A percentile compares a stretch with the other conserved stretches of the same genome.
phyloP scores from a whole-genome alignment of 2,113 vertebrate species.

The Hepsetus odoe region DNA sequence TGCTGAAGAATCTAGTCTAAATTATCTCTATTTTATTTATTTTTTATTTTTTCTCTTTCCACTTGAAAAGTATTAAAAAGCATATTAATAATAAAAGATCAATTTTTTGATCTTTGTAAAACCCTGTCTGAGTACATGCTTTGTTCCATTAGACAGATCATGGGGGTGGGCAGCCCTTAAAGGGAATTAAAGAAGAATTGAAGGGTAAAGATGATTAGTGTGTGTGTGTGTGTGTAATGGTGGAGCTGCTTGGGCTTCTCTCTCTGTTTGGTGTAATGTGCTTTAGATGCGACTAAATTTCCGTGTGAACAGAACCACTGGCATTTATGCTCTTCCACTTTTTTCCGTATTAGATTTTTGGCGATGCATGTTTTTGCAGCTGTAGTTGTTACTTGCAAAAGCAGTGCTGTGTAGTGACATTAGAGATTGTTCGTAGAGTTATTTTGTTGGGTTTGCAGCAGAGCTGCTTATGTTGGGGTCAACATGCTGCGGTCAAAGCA shows the following conservation, averaged over 20 bases:
- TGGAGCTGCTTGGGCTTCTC: slow-evolving; percentile 16
- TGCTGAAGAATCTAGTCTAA: too few relatives aligned
- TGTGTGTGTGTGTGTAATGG: not conserved
- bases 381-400: not conserved
- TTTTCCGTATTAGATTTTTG: not conserved
- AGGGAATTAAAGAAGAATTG: not conserved
- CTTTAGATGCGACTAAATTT: slow-evolving; percentile 6
- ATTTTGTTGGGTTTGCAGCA: not conserved
- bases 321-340: not conserved
- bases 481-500: not conserved
- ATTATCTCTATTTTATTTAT: too few relatives aligned
- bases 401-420: not conserved
- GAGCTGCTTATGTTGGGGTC: not conserved
- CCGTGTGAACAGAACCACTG: not conserved
- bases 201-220: not conserved
- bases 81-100: too few relatives aligned
- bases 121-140: too few relatives aligned
- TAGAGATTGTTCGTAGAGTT: too few relatives aligned
- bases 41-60: too few relatives aligned
- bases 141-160: not conserved
- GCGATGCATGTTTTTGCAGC: not conserved
- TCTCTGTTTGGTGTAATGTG: slow-evolving; percentile 35
- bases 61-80: too few relatives aligned
- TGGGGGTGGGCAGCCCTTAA: not conserved
- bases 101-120: too few relatives aligned